Base-by-base conservation (phyloP, 2,113 vertebrate species). In the Limanda limanda region DNA sequence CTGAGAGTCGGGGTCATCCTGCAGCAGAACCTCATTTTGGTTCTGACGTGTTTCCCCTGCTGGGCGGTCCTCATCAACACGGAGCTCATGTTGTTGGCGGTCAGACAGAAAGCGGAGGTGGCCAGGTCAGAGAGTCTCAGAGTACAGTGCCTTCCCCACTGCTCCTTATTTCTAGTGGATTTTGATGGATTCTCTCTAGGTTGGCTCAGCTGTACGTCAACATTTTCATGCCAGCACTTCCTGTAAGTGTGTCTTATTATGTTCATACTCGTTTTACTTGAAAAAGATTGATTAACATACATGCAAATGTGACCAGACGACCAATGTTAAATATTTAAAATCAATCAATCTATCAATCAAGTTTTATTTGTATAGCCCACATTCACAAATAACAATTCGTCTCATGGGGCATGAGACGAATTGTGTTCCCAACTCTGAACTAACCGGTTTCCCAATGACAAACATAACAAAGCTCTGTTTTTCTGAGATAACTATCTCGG, bases 61-160 rank as follows among this genome's bases (percentile, higher is more conserved):
- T 99, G 97, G 96, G 97, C 97, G 0, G 18, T 99, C 68, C 96
- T 99, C 73, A 77, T 98, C 75, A 99, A 99, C 92, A 97, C 97
- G 0, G 92, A 98, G 79, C 71, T 52, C 2, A 91, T 99, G 52
- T 87, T 99, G 72, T 79, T 96, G 85, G 92, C 95, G 24, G 85
- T 96, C 81, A 79, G 17, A 51, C 96, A 98, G 89, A 91, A 96
- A 47, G 96, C 96, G 0, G 93, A 94, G 4, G 94, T 98, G 72
- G 95, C 96, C 87, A 96, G 94, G 96, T 98, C 55, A 86, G 94
- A 18, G 6, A 17, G 47, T 21, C 13, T 18, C 0, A 23, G 4
- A 27, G 42, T 42, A 1, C 9, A 4, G 40, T 40, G 2, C 8
- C 11, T 9, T 2, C 52, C 21, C 8, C n/a, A 40, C 25, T 71